Evolutionary conservation across 2,888 invertebrate genomes (phyloP), one percentile per base, ranked within the genome.

Genomic region (Dascillus cervinus): DNA sequence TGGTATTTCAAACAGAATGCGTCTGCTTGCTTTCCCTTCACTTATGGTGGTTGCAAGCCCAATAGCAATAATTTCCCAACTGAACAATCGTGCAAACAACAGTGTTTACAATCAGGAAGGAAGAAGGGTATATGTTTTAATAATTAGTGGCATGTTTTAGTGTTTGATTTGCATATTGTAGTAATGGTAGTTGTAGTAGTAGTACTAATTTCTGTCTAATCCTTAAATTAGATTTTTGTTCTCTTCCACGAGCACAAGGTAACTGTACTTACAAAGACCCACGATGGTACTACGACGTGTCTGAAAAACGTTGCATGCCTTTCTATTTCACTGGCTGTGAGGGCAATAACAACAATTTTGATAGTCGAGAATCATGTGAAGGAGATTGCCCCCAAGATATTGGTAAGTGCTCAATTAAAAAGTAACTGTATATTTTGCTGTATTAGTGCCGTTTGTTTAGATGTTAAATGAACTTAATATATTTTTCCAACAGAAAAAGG

Each of bases 241-340:
- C 79, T 65, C 71, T 82, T 64, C 77, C 80, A 44, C 76, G 79
- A 67, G 74, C 75, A 41, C 71, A 72, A 54, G 91, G 91, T 63
- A 79, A 76, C 62, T 91, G 92, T 70, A 70, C 72, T 30, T 80
- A 79, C 55, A 79, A 77, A 52, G 69, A 77, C 41, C 77, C 89
- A 35, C 75, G 77, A 51, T 96, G 92, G 92, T 81, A 82, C 64
- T 94, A 85, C 72, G 86, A 87, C 62, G 73, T 74, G 43, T 69
- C 75, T 25, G 84, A 88, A 64, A 82, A 85, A 66, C 75, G 84
- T 47, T 96, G 95, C 72, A 73, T 86, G 69, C 89, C 89, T 29
- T 95, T 94, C 75, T 87, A 89, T 75, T 94, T 84, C 69, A 79
- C 82, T 46, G 94, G 94, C 47, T 95, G 92, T 67, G 82, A 78